Base-by-base conservation (phyloP, 1,140 invertebrate species). In the Drosophila baimaii region DNA sequence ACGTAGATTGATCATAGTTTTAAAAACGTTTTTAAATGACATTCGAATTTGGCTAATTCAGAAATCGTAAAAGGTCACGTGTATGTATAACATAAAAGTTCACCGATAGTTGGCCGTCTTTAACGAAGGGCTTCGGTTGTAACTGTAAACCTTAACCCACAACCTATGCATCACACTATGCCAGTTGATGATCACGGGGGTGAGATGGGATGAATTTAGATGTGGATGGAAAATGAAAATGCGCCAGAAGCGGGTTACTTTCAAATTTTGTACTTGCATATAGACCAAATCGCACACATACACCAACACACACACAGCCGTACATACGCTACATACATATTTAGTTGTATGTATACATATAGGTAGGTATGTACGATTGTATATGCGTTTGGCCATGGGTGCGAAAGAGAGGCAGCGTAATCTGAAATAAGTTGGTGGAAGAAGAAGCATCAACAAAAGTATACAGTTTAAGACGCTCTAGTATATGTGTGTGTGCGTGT, bases 341-440 rank as follows among this genome's bases (percentile, higher is more conserved):
- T 75, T 77, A 77, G 49, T 66, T 66, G 70, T 41, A 63, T 80
- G 70, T 71, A 77, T 63, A 72, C 57, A 61, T 51, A 70, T 68
- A 69, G 56, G 25, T 65, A 71, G 56, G 49, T 77, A 66, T 66
- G 66, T 75, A 54, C 61, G 65, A 58, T 47, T 76, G 57, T 64
- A 74, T 44, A 61, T 83, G 74, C 43, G 19, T 63, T 63, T 65
- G 64, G 61, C 64, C 44, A 49, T 59, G 61, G 68, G 83, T 63
- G 83, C 59, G 84, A 88, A 54, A 79, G 83, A 83, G 83, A 86
- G 62, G 77, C 52, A 82, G 52, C 72, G 84, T 89, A 88, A 88
- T 88, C 83, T 88, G 83, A 88, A 88, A 88, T 88, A 88, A 88
- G 83, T 88, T 88, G 84, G 68, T 66, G 80, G 77, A 86, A 88